Evolutionary conservation across 2,797 vertebrate species (phyloP).

Genomic region (Falco concolor): DNA sequence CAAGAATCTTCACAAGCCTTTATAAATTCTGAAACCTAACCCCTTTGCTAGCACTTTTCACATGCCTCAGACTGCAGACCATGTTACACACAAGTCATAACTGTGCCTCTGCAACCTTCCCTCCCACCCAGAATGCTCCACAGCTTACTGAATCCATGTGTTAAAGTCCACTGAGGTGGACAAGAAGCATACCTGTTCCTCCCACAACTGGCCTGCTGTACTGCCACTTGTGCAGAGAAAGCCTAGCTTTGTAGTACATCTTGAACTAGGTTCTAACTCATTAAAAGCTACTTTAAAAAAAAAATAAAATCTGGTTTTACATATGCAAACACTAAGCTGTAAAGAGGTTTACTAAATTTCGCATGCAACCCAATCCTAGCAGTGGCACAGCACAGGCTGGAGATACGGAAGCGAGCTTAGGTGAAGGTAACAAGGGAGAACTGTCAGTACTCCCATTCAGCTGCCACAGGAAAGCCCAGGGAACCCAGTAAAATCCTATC

Average conservation of each 20-base stretch:
- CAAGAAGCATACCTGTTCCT: neutral
- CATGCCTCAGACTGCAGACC: neutral
- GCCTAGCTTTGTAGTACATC: neutral
- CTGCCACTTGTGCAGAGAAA: neutral
- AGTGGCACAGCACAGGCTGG: neutral
- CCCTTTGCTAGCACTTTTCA: neutral
- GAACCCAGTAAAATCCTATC: neutral
- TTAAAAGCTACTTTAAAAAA: neutral
- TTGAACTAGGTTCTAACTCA: neutral
- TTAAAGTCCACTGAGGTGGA: neutral
- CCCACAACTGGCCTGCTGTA: neutral
- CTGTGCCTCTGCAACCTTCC: neutral
- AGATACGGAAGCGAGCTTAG: slow-evolving; percentile 14
- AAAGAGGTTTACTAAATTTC: slow-evolving; percentile 48
- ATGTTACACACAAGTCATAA: neutral
- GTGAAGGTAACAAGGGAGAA: neutral
- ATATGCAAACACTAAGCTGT: neutral
- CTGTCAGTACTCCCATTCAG: neutral
- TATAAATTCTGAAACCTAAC: neutral
- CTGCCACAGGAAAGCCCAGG: neutral
- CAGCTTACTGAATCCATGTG: neutral
- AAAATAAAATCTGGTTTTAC: neutral
- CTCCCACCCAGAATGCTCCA: neutral
- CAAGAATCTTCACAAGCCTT: slow-evolving; percentile 1
- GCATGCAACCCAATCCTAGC: neutral